Evolutionary conservation across 2,113 vertebrate genomes (phyloP), one percentile per base, ranked within the genome.

Genomic region (Equus quagga): DNA sequence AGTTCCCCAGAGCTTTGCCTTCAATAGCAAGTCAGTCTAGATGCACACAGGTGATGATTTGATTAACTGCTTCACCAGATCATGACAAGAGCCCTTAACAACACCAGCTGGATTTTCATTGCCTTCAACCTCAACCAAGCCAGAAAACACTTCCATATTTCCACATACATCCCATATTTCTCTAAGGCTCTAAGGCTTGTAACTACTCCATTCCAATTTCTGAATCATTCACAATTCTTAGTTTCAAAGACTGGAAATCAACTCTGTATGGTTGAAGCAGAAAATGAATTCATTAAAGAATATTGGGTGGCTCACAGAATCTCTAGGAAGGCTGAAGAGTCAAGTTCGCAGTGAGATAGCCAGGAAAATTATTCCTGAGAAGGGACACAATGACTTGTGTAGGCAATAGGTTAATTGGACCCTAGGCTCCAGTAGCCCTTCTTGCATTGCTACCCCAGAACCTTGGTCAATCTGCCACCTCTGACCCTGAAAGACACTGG

Each of bases 31-130:
- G 92, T 97, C 56, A 62, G 7, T 65, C 21, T 83, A 60, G 36
- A 26, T 49, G 44, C 41, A 75, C 60, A 67, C 28, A 14, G 81
- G 70, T 83, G 87, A 89, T 54, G 60, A 26, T 73, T 87, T 92
- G 83, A 95, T 95, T 88, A 93, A 84, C 92, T 62, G 14, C 44
- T 54, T 97, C 23, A 23, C 84, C 82, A 87, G 94, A 75, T 78
- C 73, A 21, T 56, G 36, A 87, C 41, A 54, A 85, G 86, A 93
- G 24, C 36, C 31, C 46, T 88, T 64, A 84, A 89, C 36, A 31
- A 44, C 36, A 28, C 51, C 49, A 82, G 33, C 21, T 86, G 69
- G 64, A 54, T 54, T 89, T 72, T 70, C 73, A 81, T 86, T 76
- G 14, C 60, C 60, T 64, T 90, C 58, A 54, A 46, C 18, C 4